phyloP scores from a whole-genome alignment of 2,113 vertebrate species.

The Felis catus region DNA sequence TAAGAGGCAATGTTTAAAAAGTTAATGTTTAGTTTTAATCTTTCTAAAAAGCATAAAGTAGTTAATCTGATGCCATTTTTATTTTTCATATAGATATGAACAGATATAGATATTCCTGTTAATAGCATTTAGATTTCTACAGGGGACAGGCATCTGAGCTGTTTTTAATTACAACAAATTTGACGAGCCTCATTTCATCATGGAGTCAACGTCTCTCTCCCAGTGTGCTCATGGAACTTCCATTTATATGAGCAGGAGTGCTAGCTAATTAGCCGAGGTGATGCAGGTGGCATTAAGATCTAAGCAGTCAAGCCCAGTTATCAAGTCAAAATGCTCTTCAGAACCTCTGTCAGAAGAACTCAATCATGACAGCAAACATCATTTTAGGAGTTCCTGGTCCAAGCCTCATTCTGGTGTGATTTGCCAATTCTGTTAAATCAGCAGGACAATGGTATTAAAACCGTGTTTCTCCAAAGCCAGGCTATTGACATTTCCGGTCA shows the following conservation, averaged over 20 bases:
- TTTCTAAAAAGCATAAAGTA: conserved; percentile 23
- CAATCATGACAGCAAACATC: not conserved
- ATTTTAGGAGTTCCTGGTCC: not conserved
- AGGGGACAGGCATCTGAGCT: not conserved
- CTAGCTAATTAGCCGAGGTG: not conserved
- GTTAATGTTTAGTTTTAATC: not conserved
- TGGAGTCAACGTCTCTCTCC: not conserved
- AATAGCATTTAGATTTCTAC: conserved; percentile 5
- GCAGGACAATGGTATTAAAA: not conserved
- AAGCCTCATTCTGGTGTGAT: not conserved
- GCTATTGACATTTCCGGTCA: not conserved
- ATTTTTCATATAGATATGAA: not conserved
- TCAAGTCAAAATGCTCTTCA: not conserved
- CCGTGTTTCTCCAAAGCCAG: not conserved
- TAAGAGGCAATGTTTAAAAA: not conserved
- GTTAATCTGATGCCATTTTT: not conserved
- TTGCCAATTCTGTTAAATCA: not conserved
- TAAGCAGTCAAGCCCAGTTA: not conserved
- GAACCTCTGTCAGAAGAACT: not conserved
- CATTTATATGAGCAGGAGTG: not conserved
- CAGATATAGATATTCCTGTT: not conserved
- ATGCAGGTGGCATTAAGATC: not conserved
- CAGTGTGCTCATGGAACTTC: not conserved
- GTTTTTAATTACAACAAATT: conserved; percentile 40
- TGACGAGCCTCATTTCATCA: conserved; percentile 7